phyloP scores from a whole-genome alignment of 2,113 vertebrate species.

The Actenoides hombroni region DNA sequence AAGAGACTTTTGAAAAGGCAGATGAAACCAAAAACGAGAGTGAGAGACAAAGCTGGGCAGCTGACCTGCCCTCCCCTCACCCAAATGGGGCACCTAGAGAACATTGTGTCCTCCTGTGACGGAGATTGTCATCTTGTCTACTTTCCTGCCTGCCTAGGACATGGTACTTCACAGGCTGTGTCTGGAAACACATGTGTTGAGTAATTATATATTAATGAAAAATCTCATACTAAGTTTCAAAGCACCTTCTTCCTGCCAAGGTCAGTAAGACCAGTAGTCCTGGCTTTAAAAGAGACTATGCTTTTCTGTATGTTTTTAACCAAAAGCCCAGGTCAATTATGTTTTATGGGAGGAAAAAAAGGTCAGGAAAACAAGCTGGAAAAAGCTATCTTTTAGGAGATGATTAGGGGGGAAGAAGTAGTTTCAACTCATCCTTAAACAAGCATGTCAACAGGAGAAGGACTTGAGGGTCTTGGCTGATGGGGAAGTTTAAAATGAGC shows the following conservation, averaged over 20 bases:
- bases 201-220: background rate
- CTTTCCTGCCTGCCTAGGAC: background rate
- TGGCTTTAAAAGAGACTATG: background rate
- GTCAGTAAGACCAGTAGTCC: background rate
- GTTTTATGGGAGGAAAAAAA: background rate
- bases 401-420: background rate
- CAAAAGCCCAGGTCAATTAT: background rate
- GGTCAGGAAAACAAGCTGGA: background rate
- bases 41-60: background rate
- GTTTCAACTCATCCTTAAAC: background rate
- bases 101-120: rapidly evolving
- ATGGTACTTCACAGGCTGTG: background rate
- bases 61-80: rapidly evolving
- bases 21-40: background rate
- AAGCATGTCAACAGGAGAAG: background rate
- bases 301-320: background rate
- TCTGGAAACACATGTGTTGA: background rate
- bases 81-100: background rate
- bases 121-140: background rate
- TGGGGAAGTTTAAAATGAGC: background rate
- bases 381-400: background rate
- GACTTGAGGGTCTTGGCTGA: background rate
- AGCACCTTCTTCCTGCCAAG: background rate
- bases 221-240: background rate
- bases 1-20: background rate